Evolutionary conservation across 2,797 vertebrate species (phyloP).

Genomic region (Pteronotus mesoamericanus): DNA sequence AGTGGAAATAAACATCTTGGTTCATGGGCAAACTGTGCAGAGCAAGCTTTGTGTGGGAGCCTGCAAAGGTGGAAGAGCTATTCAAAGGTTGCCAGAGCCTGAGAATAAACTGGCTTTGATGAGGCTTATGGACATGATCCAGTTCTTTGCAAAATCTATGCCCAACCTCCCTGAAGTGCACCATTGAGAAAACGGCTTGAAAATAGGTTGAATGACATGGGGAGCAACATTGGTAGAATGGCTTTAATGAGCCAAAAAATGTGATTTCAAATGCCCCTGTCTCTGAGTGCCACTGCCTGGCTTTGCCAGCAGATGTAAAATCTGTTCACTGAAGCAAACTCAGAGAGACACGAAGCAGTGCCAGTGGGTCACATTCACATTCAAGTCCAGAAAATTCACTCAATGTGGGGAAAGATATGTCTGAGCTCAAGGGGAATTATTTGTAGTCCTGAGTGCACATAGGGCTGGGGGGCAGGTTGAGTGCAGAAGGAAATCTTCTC

Average conservation of each 20-base stretch:
- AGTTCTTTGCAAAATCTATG: slow-evolving; percentile 62
- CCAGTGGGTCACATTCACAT: slow-evolving; percentile 21
- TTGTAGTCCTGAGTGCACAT: neutral
- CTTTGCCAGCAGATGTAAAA: slow-evolving; percentile 72
- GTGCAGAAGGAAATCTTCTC: neutral
- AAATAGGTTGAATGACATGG: slow-evolving; percentile 80
- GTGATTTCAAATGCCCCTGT: slow-evolving; percentile 77
- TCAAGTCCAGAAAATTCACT: slow-evolving; percentile 30
- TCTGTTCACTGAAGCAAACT: slow-evolving; percentile 66
- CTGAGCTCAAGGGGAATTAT: neutral
- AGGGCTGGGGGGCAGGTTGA: neutral
- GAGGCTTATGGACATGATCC: slow-evolving; percentile 66
- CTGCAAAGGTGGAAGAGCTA: slow-evolving; percentile 71
- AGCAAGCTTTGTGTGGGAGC: slow-evolving; percentile 66
- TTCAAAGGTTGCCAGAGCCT: slow-evolving; percentile 66
- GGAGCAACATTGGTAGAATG: slow-evolving; percentile 74
- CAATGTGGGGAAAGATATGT: neutral
- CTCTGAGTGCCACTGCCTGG: slow-evolving; percentile 61
- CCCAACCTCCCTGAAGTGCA: slow-evolving; percentile 74
- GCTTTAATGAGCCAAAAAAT: slow-evolving; percentile 82
- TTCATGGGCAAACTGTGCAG: slow-evolving; percentile 68
- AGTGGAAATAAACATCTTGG: slow-evolving; percentile 67
- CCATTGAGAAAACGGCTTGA: slow-evolving; percentile 82
- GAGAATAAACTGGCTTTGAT: slow-evolving; percentile 68
- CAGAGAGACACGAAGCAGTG: slow-evolving; percentile 51